These are phyloP conservation scores for Aspidoscelis tigris DNA, from an alignment of 2,113 vertebrate genomes.

Conservation along the genomic window DNA sequence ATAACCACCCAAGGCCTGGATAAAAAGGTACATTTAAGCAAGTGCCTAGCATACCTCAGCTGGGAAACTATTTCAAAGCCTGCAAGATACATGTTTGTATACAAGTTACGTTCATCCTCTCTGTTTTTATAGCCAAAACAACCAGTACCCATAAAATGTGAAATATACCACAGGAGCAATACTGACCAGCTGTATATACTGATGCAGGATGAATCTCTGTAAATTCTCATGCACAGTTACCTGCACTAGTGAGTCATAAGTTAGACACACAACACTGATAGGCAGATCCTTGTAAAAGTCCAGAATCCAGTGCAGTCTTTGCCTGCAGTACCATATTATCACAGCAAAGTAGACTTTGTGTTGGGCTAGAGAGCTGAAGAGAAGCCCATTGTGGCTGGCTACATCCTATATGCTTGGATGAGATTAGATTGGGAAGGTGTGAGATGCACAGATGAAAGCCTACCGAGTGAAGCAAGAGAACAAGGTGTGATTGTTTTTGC, in stretches of 20 bases:
- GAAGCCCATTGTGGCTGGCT: not conserved
- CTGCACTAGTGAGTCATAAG: not conserved
- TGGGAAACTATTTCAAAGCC: no score
- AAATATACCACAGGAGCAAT: not conserved
- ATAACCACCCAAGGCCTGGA: no score
- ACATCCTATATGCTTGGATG: not conserved
- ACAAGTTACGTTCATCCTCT: not conserved
- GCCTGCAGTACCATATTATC: not conserved
- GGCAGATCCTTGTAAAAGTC: not conserved
- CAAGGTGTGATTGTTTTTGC: not conserved
- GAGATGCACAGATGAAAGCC: not conserved
- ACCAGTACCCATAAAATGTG: not conserved
- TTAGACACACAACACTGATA: no score
- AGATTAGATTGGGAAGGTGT: conserved; percentile 41
- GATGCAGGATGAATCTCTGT: not conserved
- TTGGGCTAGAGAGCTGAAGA: not conserved
- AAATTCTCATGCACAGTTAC: not conserved
- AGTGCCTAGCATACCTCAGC: no score
- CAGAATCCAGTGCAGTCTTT: not conserved
- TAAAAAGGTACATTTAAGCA: no score
- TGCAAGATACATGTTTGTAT: not conserved
- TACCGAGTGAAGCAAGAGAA: not conserved
- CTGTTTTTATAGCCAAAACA: not conserved
- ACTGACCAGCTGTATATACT: not conserved
- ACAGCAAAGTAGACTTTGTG: not conserved